Base-by-base conservation (phyloP, 2,888 invertebrate genomes). In the Chrysina gloriosa region DNA sequence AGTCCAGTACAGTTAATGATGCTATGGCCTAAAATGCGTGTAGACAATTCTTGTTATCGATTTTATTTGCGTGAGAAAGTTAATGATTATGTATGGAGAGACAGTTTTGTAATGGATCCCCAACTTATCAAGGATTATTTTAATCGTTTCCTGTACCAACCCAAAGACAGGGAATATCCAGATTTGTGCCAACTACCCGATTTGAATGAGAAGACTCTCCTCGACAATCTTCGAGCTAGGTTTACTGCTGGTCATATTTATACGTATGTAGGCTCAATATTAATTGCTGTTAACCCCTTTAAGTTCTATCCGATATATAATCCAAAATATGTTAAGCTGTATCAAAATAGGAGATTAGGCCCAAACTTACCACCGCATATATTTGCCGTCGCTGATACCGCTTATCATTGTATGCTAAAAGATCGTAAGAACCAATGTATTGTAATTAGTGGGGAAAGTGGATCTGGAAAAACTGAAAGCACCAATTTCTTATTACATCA, bases 271-370 rank as follows among this genome's bases (percentile, higher is more conserved):
- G 97, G 97, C 63, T 95, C 95, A 65, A 97, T 98, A 80, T 86
- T 98, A 68, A 96, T 98, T 78, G 96, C 97, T 61, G 92, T 97
- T 72, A 97, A 97, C 83, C 93, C 93, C 7, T 96, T 96, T 84
- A 93, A 93, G 85, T 97, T 97, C 84, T 96, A 96, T 84, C 97
- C 97, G 19, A 97, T 98, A 75, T 98, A 97, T 86, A 97, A 97
- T 85, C 97, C 97, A 50, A 97, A 97, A 84, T 97, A 96, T 86
- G 97, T 97, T 74, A 94, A 96, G 84, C 85, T 97, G 76, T 98
- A 97, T 84, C 97, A 97, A 84, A 96, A 95, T 84, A 90, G 95
- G 81, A 86, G 95, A 76, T 88, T 96, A 76, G 95, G 95, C 25
- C 93, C 95, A 36, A 96, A 95, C 79, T 87, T 97, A 74, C 97